Evolutionary conservation across 2,888 invertebrate genomes (phyloP).

Genomic region (Coremacera marginata): DNA sequence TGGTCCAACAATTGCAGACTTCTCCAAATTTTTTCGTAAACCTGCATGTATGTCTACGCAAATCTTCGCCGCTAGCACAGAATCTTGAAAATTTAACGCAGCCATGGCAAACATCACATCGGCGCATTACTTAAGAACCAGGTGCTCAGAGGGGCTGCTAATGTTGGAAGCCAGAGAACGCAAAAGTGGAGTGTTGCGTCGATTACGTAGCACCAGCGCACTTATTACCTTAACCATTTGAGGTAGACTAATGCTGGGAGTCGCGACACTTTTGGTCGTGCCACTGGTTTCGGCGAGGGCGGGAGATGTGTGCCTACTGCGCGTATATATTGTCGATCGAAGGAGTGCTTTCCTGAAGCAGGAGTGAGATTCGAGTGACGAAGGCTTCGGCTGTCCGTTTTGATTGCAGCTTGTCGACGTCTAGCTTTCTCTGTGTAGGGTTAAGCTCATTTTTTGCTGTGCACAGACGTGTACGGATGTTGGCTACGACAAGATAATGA

Average conservation of each 20-base stretch:
- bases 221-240: conserved; percentile 85
- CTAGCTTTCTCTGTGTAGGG: too few relatives aligned
- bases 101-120: conserved; percentile 82
- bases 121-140: conserved; percentile 82
- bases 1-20: conserved; percentile 78
- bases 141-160: conserved; percentile 72
- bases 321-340: too few relatives aligned
- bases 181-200: conserved; percentile 80
- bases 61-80: conserved; percentile 75
- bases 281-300: too few relatives aligned
- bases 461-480: too few relatives aligned
- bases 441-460: too few relatives aligned
- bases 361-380: too few relatives aligned
- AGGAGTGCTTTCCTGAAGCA: too few relatives aligned
- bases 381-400: too few relatives aligned
- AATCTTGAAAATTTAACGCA: conserved; percentile 81
- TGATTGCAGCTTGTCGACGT: too few relatives aligned
- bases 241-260: conserved; percentile 75
- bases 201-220: conserved; percentile 75
- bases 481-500: too few relatives aligned
- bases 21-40: conserved; percentile 72
- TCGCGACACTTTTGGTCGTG: too few relatives aligned
- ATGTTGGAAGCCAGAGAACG: conserved; percentile 80
- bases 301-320: too few relatives aligned
- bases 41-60: conserved; percentile 73